These are phyloP conservation scores for Yasuhikotakia modesta DNA, from an alignment of 2,797 vertebrate genomes.

Conservation along the genomic window DNA sequence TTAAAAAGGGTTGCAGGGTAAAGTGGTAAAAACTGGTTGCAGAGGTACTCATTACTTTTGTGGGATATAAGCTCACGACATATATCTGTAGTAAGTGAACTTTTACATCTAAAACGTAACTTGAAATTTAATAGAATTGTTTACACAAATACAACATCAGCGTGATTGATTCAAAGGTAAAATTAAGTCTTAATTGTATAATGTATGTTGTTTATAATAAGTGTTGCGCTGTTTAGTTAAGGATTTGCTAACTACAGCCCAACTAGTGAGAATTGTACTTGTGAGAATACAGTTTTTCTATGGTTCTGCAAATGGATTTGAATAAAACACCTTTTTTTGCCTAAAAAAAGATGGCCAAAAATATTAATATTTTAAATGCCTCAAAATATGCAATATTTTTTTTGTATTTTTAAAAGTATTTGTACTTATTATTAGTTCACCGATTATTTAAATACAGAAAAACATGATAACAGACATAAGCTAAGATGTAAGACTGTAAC, in stretches of 20 bases:
- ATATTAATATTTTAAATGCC: no score
- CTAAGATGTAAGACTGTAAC: no score
- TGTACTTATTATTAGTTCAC: not conserved
- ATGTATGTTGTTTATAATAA: not conserved
- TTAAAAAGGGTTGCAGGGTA: conserved; percentile 73
- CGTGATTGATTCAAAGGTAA: conserved; percentile 12
- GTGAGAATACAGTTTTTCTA: not conserved
- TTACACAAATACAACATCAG: not conserved
- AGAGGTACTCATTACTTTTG: conserved; percentile 90
- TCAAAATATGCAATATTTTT: no score
- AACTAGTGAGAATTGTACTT: not conserved
- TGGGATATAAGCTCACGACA: conserved; percentile 74
- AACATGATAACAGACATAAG: no score
- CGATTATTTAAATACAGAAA: no score
- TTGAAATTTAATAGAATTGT: not conserved
- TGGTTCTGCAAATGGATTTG: no score
- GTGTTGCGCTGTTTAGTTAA: conserved; percentile 16
- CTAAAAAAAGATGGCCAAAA: no score
- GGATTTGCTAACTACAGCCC: conserved; percentile 51
- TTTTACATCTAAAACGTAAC: conserved; percentile 17
- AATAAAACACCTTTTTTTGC: no score
- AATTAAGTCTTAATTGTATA: not conserved
- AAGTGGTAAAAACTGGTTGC: conserved; percentile 74
- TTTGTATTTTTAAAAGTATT: not conserved
- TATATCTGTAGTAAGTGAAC: conserved; percentile 23